phyloP scores from a whole-genome alignment of 1,140 invertebrate species.

The Caerostris extrusa region DNA sequence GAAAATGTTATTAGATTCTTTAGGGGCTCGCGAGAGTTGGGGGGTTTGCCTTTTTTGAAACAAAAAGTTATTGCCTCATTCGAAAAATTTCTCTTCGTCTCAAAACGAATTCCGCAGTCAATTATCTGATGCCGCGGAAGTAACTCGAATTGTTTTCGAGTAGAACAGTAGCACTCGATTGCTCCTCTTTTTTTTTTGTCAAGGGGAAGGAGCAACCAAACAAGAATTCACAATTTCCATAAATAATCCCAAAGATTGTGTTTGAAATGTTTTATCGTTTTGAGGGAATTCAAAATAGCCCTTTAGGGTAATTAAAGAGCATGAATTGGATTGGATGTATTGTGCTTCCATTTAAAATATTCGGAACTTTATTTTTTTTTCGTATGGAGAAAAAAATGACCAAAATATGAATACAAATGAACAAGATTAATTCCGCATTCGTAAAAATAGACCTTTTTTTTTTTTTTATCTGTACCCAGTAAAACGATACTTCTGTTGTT shows the following conservation, averaged over 20 bases:
- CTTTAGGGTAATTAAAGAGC: slow-evolving; percentile 34
- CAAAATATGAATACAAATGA: slow-evolving; percentile 6
- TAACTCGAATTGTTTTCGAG: slow-evolving; percentile 25
- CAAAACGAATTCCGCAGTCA: slow-evolving; percentile 21
- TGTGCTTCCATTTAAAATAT: not conserved
- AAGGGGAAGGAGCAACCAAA: not conserved
- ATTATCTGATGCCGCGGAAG: slow-evolving; percentile 14
- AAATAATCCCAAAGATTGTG: slow-evolving; percentile 26
- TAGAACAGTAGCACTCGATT: not conserved
- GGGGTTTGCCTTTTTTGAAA: not conserved
- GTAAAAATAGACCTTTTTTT: too few species aligned
- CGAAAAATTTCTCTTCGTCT: not conserved
- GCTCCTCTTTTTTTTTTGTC: not conserved
- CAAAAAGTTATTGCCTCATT: slow-evolving; percentile 32
- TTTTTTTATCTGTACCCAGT: too few species aligned
- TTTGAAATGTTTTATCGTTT: slow-evolving; percentile 35
- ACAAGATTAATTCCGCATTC: not conserved
- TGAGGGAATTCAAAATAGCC: slow-evolving; percentile 21
- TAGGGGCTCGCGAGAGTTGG: not conserved
- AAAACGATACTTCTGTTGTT: too few species aligned
- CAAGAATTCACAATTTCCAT: slow-evolving; percentile 42
- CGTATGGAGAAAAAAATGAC: not conserved
- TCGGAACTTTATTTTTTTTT: not conserved
- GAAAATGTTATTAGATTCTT: slow-evolving; percentile 36
- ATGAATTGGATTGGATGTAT: not conserved